Conservation (phyloP, 2,888 invertebrate genomes). For the Exocentrus adspersus region DNA sequence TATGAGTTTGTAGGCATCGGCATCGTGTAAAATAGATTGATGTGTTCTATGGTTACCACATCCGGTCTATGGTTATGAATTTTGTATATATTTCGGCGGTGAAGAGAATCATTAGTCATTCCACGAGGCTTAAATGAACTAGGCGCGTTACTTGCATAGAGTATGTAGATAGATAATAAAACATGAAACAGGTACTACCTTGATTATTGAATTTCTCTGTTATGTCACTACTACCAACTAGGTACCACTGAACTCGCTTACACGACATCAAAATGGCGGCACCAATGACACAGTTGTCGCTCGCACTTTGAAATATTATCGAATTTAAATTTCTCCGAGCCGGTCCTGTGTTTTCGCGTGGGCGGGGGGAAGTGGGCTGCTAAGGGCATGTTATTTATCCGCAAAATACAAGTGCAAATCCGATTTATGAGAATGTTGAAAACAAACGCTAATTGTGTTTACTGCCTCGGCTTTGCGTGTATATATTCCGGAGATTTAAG, state of each 20-base stretch:
- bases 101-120: constrained; percentile 14
- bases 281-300: neutral
- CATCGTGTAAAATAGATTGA: neutral
- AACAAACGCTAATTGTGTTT: constrained; percentile 62
- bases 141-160: neutral
- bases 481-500: constrained; percentile 58
- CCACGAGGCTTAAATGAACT: constrained; percentile 1
- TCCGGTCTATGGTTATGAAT: too few relatives aligned
- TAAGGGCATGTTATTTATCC: constrained; percentile 42
- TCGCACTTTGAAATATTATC: too few relatives aligned
- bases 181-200: too few relatives aligned
- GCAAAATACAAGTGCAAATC: constrained; percentile 57
- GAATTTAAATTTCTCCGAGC: too few relatives aligned
- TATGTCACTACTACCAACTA: too few relatives aligned
- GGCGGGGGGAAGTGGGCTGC: constrained; percentile 25
- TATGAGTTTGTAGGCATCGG: too few relatives aligned
- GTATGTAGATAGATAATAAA: too few relatives aligned
- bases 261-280: too few relatives aligned
- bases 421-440: constrained; percentile 61
- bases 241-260: too few relatives aligned
- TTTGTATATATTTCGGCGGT: neutral
- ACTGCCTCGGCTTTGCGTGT: constrained; percentile 56
- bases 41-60: too few relatives aligned
- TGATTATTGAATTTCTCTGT: too few relatives aligned
- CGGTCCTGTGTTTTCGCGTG: neutral